phyloP scores from a whole-genome alignment of 2,888 invertebrate genomes.

The Cactoblastis cactorum region DNA sequence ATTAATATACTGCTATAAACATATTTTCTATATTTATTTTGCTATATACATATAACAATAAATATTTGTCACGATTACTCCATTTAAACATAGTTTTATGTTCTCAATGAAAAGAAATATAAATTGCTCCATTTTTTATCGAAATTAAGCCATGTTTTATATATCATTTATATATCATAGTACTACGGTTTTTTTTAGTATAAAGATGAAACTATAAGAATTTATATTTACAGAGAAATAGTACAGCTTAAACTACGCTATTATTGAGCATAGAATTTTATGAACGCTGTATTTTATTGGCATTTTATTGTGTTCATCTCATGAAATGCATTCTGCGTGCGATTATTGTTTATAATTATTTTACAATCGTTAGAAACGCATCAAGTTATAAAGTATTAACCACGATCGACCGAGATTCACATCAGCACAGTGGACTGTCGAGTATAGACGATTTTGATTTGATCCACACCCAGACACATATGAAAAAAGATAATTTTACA shows the following conservation, averaged over 20 bases:
- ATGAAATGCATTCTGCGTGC: neutral
- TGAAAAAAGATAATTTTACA: too few relatives aligned
- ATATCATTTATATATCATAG: too few relatives aligned
- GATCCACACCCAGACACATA: too few relatives aligned
- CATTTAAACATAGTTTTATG: too few relatives aligned
- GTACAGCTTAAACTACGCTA: neutral
- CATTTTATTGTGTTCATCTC: constrained; percentile 9
- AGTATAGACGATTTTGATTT: neutral
- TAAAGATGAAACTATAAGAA: neutral
- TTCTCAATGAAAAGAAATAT: too few relatives aligned
- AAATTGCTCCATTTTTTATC: too few relatives aligned
- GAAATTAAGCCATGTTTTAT: too few relatives aligned
- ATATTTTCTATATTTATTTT: too few relatives aligned
- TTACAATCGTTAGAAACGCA: constrained; percentile 4
- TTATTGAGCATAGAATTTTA: constrained; percentile 1
- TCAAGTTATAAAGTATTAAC: constrained; percentile 3
- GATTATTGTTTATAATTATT: constrained; percentile 5
- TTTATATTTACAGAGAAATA: neutral
- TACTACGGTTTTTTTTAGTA: too few relatives aligned
- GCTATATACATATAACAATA: too few relatives aligned
- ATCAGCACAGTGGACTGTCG: neutral
- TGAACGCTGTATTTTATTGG: neutral
- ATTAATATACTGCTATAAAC: too few relatives aligned
- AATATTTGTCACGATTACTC: too few relatives aligned
- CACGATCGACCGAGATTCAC: neutral